A percentile compares a stretch with the other conserved stretches of the same genome.
phyloP scores from a whole-genome alignment of 2,888 invertebrate genomes.

The Cecidostiba fungosa region DNA sequence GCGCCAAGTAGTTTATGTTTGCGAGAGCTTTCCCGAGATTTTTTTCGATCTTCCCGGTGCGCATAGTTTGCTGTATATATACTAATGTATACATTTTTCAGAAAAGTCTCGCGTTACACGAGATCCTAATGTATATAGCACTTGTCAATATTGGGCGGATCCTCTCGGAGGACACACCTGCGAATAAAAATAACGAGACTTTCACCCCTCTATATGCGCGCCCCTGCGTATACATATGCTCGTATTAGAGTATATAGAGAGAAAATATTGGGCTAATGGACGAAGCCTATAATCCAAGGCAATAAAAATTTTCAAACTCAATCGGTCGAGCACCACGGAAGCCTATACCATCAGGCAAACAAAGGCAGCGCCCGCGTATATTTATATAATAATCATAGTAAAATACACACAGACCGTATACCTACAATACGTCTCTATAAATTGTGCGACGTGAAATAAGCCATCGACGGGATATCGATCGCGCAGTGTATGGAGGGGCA shows the following conservation, averaged over 20 bases:
- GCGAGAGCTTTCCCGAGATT: conserved; percentile 11
- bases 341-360: conserved; percentile 12
- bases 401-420: too few species aligned
- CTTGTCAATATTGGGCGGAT: too few species aligned
- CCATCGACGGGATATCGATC: conserved; percentile 42
- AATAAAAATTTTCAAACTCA: conserved; percentile 54
- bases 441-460: not conserved
- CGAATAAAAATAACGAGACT: not conserved
- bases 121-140: too few species aligned
- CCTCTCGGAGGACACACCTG: too few species aligned
- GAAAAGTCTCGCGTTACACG: too few species aligned
- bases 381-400: not conserved
- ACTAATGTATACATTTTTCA: not conserved
- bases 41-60: conserved; percentile 27
- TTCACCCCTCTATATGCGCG: not conserved
- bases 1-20: conserved; percentile 31
- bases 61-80: not conserved
- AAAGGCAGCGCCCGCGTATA: conserved; percentile 19
- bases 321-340: not conserved
- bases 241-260: conserved; percentile 7
- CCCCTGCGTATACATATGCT: not conserved
- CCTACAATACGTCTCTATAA: conserved; percentile 21
- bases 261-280: conserved; percentile 42
- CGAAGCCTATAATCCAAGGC: conserved; percentile 15
- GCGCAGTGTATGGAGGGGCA: not conserved